Conservation (phyloP, 2,113 vertebrate species). For the Periophthalmus modestus region DNA sequence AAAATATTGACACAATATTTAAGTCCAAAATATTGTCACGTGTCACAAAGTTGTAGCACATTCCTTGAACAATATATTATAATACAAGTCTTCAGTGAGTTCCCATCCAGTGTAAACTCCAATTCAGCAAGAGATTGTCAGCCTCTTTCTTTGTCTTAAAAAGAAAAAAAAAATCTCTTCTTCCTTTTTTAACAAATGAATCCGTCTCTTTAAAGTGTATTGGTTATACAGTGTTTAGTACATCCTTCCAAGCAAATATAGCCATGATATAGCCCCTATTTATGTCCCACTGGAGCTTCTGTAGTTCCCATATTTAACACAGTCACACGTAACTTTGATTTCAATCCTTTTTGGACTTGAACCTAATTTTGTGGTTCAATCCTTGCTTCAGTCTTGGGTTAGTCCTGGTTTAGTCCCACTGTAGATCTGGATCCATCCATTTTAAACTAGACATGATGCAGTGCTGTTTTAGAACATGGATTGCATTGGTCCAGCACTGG, state of each 20-base stretch:
- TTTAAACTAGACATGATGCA: neutral
- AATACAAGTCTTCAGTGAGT: neutral
- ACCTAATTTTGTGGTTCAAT: neutral
- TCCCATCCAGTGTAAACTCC: neutral
- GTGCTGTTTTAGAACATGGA: neutral
- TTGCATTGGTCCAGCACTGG: too few species aligned
- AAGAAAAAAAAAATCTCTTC: neutral
- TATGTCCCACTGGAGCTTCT: conserved; percentile 23
- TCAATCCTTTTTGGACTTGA: neutral
- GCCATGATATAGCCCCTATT: neutral
- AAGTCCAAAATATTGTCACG: neutral
- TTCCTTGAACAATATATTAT: neutral
- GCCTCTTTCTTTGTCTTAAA: neutral
- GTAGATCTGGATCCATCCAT: too few species aligned
- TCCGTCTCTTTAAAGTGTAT: neutral
- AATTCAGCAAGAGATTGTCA: neutral
- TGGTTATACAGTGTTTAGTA: neutral
- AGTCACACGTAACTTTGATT: neutral
- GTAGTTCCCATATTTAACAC: conserved; percentile 31
- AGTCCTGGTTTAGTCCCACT: neutral
- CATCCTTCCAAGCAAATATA: too few species aligned
- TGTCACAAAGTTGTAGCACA: too few species aligned
- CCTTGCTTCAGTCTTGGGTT: neutral
- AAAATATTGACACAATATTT: neutral
- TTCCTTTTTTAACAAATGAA: neutral